Percentiles rank a stretch among this genome's conserved stretches.
Evolutionary conservation across 2,113 vertebrate species (phyloP).

Genomic region (Ictalurus furcatus): DNA sequence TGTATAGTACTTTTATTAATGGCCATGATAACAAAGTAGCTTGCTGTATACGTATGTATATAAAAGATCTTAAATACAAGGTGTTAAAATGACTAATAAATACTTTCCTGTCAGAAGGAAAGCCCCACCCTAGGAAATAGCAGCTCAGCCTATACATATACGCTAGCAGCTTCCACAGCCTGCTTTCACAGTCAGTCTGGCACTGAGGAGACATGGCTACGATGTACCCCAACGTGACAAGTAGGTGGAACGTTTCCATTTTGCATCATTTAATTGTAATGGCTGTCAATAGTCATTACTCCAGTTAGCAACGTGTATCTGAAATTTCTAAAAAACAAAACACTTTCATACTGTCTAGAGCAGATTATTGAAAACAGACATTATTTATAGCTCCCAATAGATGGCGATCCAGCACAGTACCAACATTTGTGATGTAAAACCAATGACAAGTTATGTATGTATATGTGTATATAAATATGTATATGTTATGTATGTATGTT

Average conservation of each 20-base stretch:
- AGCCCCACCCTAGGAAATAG: slow-evolving; percentile 8
- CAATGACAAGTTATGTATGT: not conserved
- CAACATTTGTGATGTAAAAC: not conserved
- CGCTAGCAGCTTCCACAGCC: not conserved
- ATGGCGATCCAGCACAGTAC: not conserved
- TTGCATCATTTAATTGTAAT: not conserved
- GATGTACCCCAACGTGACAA: not conserved
- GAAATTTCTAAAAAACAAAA: not conserved
- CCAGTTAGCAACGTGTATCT: not conserved
- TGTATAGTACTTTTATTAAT: not conserved
- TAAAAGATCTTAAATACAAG: not conserved
- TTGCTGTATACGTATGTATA: not conserved
- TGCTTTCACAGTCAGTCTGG: not conserved
- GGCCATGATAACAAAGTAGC: not conserved
- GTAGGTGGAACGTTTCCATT: not conserved
- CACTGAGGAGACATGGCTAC: not conserved
- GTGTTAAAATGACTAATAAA: not conserved
- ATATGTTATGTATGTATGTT: too few relatives aligned
- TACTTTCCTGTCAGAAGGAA: not conserved
- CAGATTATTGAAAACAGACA: not conserved
- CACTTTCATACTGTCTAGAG: not conserved
- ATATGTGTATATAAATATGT: too few relatives aligned
- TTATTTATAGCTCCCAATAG: not conserved
- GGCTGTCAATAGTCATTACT: not conserved
- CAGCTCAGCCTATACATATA: not conserved